phyloP scores from a whole-genome alignment of 2,113 vertebrate genomes.

The Trogon surrucura region DNA sequence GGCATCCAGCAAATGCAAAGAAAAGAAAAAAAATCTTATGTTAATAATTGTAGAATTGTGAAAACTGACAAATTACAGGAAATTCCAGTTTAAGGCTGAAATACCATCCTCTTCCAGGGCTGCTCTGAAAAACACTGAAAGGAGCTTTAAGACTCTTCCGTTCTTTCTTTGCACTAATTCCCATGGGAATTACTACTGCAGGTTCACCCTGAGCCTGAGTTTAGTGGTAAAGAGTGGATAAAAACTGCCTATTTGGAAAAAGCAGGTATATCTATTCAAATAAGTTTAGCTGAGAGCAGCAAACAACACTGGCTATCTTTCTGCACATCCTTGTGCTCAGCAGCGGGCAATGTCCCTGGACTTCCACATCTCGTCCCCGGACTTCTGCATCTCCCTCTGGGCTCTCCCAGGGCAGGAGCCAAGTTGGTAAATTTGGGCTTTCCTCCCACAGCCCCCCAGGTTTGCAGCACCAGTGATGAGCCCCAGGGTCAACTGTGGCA shows the following conservation, averaged over 20 bases:
- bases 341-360: background rate
- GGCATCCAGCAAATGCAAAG: constrained; percentile 42
- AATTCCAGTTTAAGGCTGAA: constrained; percentile 4
- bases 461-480: background rate
- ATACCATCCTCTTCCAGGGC: background rate
- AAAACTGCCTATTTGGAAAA: background rate
- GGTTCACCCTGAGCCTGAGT: background rate
- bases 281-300: background rate
- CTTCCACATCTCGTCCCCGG: background rate
- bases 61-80: constrained; percentile 45
- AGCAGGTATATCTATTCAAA: background rate
- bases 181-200: background rate
- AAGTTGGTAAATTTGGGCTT: background rate
- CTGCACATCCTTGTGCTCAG: background rate
- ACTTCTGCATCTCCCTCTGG: fast-evolving
- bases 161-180: background rate
- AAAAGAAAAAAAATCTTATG: background rate
- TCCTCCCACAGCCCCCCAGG: background rate
- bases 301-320: background rate
- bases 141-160: background rate
- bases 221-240: background rate
- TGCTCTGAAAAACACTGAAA: background rate
- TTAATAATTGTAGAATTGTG: constrained; percentile 43
- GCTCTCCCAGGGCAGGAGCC: background rate
- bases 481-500: background rate